Evolutionary conservation across 2,888 invertebrate species (phyloP), one percentile per base, ranked within the genome.

Genomic region (Andrena praecox): DNA sequence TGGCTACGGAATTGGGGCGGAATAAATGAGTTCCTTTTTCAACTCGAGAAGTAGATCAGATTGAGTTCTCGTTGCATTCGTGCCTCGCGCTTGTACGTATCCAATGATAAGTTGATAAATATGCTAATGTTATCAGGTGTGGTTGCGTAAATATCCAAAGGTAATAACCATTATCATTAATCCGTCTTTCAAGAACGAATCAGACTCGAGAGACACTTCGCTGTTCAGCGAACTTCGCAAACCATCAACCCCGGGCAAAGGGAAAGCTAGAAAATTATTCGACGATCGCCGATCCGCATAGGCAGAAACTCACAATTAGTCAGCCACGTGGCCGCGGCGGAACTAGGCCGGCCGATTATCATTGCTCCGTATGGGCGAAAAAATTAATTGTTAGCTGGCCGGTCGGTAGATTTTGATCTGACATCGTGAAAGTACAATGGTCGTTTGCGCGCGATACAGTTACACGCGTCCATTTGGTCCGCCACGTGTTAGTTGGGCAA

Each of bases 351-450:
- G 31, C 33, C 85, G 85, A 79, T 83, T 80, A 83, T 82, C 82
- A 29, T 76, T 73, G 79, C 52, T 10, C 16, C 52, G 33, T n/a
- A 50, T 56, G 12, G 74, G 48, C 62, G 56, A 74, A 82, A 82
- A 85, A 85, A 83, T 82, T 80, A 72, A 85, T 83, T 76, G 86
- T 82, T 85, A 72, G 74, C 69, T 67, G 67, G 48, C 83, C 52
- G 66, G 83, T 66, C 79, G 79, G 79, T 85, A 85, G 86, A 85
- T 85, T 85, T 77, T 72, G 80, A 85, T 85, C 83, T 73, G 80
- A 80, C 74, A 80, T 64, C 73, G 85, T 85, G 85, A 85, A 85
- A 85, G 85, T 85, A 85, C 86, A 85, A 85, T 85, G 71, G 60
- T 72, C 73, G 85, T 77, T 73, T 62, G 74, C 24, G 66, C 74